Evolutionary conservation across 1,140 invertebrate species (phyloP), one percentile per base, ranked within the genome.

Genomic region (Drosophila athabasca): DNA sequence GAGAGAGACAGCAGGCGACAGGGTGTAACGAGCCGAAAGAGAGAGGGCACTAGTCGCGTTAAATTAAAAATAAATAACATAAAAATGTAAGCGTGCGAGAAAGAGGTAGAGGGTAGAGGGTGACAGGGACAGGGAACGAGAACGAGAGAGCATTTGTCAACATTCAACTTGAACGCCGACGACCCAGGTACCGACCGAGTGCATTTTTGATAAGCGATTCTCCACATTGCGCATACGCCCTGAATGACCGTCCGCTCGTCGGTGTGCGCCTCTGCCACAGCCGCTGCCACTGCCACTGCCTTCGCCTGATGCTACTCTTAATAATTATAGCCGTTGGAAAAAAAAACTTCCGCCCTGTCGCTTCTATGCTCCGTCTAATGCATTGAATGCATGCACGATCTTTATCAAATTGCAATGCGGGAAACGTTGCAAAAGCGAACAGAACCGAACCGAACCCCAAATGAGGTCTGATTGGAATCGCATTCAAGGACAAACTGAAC

Each of bases 331-430:
- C 74, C 46, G 50, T 46, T 46, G 59, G n/a, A 39, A 54, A 67
- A 19, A 19, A 19, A 77, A 83, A 80, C 80, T 84, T 84, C 81
- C 81, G 81, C 81, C 71, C 67, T 66, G 62, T 67, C 59, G 35
- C 49, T 62, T 35, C 44, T 73, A 53, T 69, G 64, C 54, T 22
- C 54, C 55, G 49, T 51, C 60, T 13, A 39, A 44, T 44, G 71
- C 81, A 79, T 75, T 71, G 35, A 13, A 26, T 26, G 11, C 3
- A 39, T 11, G 35, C 35, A 39, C 35, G 83, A 88, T 87, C 83
- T 83, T 87, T 87, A 88, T 88, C 83, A 83, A 88, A 77, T 89
- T 79, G 83, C 83, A 88, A 83, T 83, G 79, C 53, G 83, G 83
- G 60, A 88, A 88, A 76, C 79, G 67, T 61, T 61, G 60, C 64